Evolutionary conservation across 1,140 invertebrate species (phyloP), one percentile per base, ranked within the genome.

Genomic region (Trachymyrmex septentrionalis): DNA sequence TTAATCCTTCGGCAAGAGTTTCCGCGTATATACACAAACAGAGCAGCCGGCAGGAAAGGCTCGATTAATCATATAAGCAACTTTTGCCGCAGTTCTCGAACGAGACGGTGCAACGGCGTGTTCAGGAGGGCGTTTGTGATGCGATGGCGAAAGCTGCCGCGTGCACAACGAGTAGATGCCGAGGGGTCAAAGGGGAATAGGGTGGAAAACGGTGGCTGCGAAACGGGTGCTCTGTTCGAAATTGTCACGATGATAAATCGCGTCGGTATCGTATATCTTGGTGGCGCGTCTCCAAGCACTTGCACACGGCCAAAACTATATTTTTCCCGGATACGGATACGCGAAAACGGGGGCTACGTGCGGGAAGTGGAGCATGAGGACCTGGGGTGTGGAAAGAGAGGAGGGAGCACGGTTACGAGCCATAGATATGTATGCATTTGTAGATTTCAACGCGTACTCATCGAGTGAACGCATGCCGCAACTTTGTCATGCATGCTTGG

Each of bases 51-150:
- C 14, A 48, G 27, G 88, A 88, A 76, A 88, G 86, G 34, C 86
- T 89, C 90, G 86, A 91, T 91, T 91, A 91, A 91, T 91, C 90
- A 91, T 91, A 91, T 84, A 63, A 86, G 81, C 87, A 91, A 91
- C 90, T 91, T 88, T 87, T 86, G 81, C 72, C 66, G 82, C 59
- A 75, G 90, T 73, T 72, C 78, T 66, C 55, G 72, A 81, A 89
- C 78, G 84, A 67, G 73, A 88, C 55, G 44, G 61, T 30, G 63
- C n/a, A 34, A 84, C 55, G 44, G 44, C 48, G 61, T 30, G 50
- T 59, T 82, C 34, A 9, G 21, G 24, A 72, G 66, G 50, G 50
- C 21, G 66, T 34, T 34, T 30, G 53, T 59, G 80, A 73, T 48
- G 48, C 64, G 77, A 55, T 55, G 77, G 80, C 53, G 55, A 82